Evolutionary conservation across 2,113 vertebrate genomes (phyloP), one percentile per base, ranked within the genome.

Genomic region (Pedetes capensis): DNA sequence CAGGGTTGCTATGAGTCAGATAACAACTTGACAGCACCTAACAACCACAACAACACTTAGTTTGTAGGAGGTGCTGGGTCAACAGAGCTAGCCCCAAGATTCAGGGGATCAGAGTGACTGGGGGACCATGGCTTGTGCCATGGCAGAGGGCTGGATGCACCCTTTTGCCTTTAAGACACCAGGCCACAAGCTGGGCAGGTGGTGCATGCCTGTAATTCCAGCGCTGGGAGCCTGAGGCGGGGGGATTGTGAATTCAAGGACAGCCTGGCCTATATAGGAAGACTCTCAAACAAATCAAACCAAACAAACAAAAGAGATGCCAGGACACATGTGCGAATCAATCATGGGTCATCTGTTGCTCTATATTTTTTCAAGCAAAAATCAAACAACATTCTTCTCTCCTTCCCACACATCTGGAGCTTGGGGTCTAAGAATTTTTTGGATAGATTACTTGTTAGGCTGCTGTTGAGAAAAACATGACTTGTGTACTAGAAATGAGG

Each of bases 11-110:
- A n/a, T n/a, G n/a, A n/a, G n/a, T n/a, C n/a, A n/a, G n/a, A n/a
- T n/a, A n/a, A n/a, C n/a, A n/a, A n/a, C n/a, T n/a, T n/a, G n/a
- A n/a, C n/a, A n/a, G n/a, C n/a, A n/a, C n/a, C n/a, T n/a, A n/a
- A n/a, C n/a, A n/a, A n/a, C n/a, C n/a, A n/a, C n/a, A n/a, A n/a
- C n/a, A n/a, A n/a, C n/a, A 16, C 37, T 89, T 87, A 42, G 51
- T 20, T 82, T 64, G 23, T 57, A 39, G 79, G 59, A 53, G 34
- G 25, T 55, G 5, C 17, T 51, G 32, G 42, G 29, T 80, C 39
- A 89, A 57, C 76, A 76, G 71, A 95, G 34, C 29, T 39, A 89
- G 55, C 29, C 49, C 59, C 29, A 59, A 47, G 64, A 74, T 51
- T 8, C 61, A 69, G 49, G 57, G 4, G 27, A 55, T 79, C 0